Conservation (phyloP, 2,888 invertebrate genomes). For the Rhagium mordax region DNA sequence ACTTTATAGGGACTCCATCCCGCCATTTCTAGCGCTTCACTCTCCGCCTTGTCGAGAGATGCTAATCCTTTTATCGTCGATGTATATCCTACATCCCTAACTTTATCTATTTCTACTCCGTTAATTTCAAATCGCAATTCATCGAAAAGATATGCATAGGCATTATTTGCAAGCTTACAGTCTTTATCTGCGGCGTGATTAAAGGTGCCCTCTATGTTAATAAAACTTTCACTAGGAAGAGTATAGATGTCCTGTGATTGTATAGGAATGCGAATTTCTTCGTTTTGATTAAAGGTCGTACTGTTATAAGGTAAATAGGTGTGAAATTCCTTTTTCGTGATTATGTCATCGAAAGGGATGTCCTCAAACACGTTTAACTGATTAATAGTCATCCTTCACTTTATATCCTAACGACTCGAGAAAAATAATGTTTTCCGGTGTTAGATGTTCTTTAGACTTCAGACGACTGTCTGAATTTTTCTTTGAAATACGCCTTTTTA, state of each 20-base stretch:
- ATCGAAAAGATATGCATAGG: constrained; percentile 9
- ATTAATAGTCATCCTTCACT: neutral
- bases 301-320: no score
- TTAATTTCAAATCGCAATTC: constrained; percentile 1
- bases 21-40: neutral
- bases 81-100: constrained; percentile 4
- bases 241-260: neutral
- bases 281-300: no score
- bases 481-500: neutral
- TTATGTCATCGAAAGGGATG: neutral
- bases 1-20: neutral
- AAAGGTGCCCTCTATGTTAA: neutral
- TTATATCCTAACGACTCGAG: neutral
- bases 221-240: neutral
- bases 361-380: neutral
- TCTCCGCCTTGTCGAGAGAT: neutral
- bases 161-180: neutral
- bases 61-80: constrained; percentile 1
- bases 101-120: constrained; percentile 4
- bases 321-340: no score
- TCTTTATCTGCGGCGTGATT: neutral
- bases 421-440: neutral
- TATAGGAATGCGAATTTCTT: constrained; percentile 3
- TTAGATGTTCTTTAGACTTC: neutral
- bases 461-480: neutral